These are phyloP conservation scores for Schizopygopsis malacanthus DNA, from an alignment of 2,797 vertebrate genomes.

Conservation along the genomic window DNA sequence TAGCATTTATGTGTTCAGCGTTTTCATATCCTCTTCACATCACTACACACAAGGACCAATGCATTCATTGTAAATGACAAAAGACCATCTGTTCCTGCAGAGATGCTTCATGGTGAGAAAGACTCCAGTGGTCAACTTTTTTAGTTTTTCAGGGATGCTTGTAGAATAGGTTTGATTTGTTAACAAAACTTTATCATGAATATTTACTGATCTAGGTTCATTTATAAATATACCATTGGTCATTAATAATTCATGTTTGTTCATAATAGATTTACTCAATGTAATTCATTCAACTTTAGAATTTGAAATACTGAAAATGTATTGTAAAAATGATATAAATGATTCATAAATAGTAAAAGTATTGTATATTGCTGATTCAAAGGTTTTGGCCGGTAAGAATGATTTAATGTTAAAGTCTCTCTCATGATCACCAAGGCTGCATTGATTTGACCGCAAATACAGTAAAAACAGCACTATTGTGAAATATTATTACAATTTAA, in stretches of 20 bases:
- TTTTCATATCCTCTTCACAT: constrained; percentile 5
- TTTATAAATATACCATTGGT: neutral
- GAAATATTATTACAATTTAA: neutral
- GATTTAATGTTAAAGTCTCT: neutral
- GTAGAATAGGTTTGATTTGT: too few relatives aligned
- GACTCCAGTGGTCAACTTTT: neutral
- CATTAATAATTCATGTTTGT: neutral
- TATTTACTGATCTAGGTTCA: neutral
- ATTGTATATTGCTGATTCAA: neutral
- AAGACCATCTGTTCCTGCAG: constrained; percentile 3
- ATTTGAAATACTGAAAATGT: neutral
- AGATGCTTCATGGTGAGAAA: neutral
- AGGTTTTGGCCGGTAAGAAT: neutral
- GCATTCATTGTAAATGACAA: neutral
- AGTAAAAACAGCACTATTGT: neutral
- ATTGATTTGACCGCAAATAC: neutral
- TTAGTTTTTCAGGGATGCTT: neutral
- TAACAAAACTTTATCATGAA: neutral
- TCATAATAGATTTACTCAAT: neutral
- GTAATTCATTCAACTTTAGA: neutral
- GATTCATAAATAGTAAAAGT: neutral
- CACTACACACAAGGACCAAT: neutral
- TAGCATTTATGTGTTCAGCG: neutral
- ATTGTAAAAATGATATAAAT: neutral
- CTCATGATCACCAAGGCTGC: neutral